Base-by-base conservation (phyloP, 2,113 vertebrate genomes). In the Callospermophilus lateralis region DNA sequence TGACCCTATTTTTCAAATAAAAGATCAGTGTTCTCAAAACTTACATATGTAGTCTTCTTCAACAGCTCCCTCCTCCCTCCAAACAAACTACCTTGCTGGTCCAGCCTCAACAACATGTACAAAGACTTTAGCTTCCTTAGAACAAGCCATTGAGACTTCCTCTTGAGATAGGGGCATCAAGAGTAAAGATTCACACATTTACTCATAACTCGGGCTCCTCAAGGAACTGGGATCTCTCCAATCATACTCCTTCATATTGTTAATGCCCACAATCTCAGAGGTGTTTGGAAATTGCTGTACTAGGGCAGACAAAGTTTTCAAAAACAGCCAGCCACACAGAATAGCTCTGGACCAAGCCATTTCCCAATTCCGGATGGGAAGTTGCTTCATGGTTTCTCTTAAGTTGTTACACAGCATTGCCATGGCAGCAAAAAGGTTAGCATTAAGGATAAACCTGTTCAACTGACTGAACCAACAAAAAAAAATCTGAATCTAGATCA, bases 1-100 rank as follows among this genome's bases (percentile, higher is more conserved):
- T 97, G 96, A 95, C 97, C 97, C 97, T 97, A 98, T 96, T 97
- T 97, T 97, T 97, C 97, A 97, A 96, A 98, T 98, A 97, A 94
- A 97, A 97, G 97, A 97, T 97, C 97, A 96, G 90, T 95, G 95
- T 97, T 97, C 97, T 98, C 92, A 98, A 97, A 94, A 98, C 96
- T 97, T 98, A 97, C 96, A 97, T 32, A 97, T 61, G 80, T 93
- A 90, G 97, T 98, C 95, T 97, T 98, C 96, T 95, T 92, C 80
- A 95, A 97, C 95, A 94, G 96, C 79, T 81, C 96, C 97, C 97
- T 98, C 97, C 97, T 97, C 97, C 97, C 97, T 98, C 97, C 97
- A 98, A 87, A 97, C 96, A 98, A 97, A 97, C 97, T 98, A 98
- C 94, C 97, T 97, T 76, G 95, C 97, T 97, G 96, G 96, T 96